These are phyloP conservation scores for Fukomys damarensis DNA, from an alignment of 2,113 vertebrate genomes.

Conservation along the genomic window DNA sequence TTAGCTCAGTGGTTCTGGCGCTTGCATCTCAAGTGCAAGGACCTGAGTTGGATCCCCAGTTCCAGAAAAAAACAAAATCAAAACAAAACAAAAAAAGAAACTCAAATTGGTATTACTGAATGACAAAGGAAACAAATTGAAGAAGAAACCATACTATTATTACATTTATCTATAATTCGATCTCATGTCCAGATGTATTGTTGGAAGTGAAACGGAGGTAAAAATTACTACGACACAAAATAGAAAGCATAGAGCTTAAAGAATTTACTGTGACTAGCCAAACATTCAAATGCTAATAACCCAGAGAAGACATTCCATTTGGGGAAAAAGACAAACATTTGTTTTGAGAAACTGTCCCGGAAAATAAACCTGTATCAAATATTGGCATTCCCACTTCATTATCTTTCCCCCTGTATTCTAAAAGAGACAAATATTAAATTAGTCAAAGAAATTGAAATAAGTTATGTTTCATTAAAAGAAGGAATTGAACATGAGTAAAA, in stretches of 20 bases:
- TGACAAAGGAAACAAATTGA: not conserved
- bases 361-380: conserved; percentile 15
- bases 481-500: not conserved
- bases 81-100: too few species aligned
- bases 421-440: conserved; percentile 18
- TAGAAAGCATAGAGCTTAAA: not conserved
- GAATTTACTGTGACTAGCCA: not conserved
- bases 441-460: not conserved
- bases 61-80: too few species aligned
- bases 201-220: not conserved
- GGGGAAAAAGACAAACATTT: not conserved
- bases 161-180: conserved; percentile 18
- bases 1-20: too few species aligned
- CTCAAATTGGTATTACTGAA: not conserved
- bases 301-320: not conserved
- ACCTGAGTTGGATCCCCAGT: too few species aligned
- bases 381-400: not conserved
- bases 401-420: not conserved
- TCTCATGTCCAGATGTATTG: not conserved
- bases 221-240: not conserved
- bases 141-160: not conserved
- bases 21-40: too few species aligned
- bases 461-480: conserved; percentile 31
- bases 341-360: not conserved
- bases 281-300: not conserved